phyloP scores from a whole-genome alignment of 64 coral and sea anemone species.

The Montipora cactus region DNA sequence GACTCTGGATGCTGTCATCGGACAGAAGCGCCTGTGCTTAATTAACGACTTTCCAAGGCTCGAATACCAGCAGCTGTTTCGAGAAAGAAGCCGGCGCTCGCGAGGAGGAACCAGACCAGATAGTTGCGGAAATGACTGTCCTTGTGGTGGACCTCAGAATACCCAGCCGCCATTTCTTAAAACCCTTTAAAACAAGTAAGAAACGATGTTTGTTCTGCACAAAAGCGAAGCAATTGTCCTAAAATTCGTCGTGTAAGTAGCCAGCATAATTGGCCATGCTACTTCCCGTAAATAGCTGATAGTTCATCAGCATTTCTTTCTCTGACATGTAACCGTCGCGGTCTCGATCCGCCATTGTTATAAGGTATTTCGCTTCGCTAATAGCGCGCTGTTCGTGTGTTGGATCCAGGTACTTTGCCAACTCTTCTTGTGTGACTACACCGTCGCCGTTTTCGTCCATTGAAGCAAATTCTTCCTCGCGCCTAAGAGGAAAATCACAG shows the following conservation, averaged over 20 bases:
- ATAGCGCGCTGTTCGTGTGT: constrained; percentile 87
- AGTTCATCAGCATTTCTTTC: constrained; percentile 89
- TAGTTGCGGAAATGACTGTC: too few relatives aligned
- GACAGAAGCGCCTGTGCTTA: too few relatives aligned
- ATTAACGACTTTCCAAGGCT: too few relatives aligned
- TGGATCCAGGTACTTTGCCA: constrained; percentile 79
- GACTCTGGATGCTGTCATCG: too few relatives aligned
- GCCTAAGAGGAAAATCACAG: constrained; percentile 24
- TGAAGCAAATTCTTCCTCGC: constrained; percentile 77
- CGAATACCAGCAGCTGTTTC: too few relatives aligned
- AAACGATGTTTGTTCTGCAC: too few relatives aligned
- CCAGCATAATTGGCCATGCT: constrained; percentile 81
- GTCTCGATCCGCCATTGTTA: constrained; percentile 78
- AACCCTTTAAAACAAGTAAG: background rate
- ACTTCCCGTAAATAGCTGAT: constrained; percentile 93
- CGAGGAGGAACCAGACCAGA: too few relatives aligned
- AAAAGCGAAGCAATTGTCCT: background rate
- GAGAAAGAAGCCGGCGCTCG: too few relatives aligned
- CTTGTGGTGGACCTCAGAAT: too few relatives aligned
- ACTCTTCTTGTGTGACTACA: constrained; percentile 70
- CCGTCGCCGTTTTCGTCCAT: constrained; percentile 88
- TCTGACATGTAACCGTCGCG: constrained; percentile 76
- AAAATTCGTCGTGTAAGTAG: constrained; percentile 95
- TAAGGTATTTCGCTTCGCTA: constrained; percentile 85
- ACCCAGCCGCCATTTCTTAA: too few relatives aligned